Conservation (phyloP, 1,140 invertebrate species). For the Ceratina australensis region DNA sequence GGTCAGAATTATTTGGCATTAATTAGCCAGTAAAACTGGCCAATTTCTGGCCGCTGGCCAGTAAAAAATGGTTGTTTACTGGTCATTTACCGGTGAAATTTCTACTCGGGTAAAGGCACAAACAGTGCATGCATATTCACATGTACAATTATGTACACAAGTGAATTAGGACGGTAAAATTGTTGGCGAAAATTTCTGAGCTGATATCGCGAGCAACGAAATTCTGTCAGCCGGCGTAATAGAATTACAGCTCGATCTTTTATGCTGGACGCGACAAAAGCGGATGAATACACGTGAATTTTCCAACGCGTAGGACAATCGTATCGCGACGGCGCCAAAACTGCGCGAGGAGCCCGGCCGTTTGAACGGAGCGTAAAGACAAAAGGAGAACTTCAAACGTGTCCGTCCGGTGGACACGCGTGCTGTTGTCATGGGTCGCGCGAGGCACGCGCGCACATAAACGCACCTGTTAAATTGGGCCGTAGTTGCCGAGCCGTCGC, state of each 20-base stretch:
- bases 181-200: too few species aligned
- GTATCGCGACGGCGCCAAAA: background rate
- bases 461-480: constrained; percentile 53
- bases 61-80: too few species aligned
- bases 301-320: background rate
- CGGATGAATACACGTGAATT: background rate
- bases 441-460: constrained; percentile 41
- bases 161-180: background rate
- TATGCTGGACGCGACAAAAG: background rate
- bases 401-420: background rate
- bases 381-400: too few species aligned
- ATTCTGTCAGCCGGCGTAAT: background rate
- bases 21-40: too few species aligned
- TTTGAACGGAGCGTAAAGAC: background rate
- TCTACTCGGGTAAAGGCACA: too few species aligned
- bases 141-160: background rate
- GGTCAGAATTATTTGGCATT: too few species aligned
- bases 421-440: constrained; percentile 5
- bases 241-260: background rate
- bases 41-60: too few species aligned
- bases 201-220: background rate
- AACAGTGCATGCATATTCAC: too few species aligned
- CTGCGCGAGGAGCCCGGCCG: background rate
- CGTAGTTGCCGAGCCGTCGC: constrained; percentile 16
- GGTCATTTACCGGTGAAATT: too few species aligned